Conservation (phyloP, 2,113 vertebrate species). For the Scomber colias region DNA sequence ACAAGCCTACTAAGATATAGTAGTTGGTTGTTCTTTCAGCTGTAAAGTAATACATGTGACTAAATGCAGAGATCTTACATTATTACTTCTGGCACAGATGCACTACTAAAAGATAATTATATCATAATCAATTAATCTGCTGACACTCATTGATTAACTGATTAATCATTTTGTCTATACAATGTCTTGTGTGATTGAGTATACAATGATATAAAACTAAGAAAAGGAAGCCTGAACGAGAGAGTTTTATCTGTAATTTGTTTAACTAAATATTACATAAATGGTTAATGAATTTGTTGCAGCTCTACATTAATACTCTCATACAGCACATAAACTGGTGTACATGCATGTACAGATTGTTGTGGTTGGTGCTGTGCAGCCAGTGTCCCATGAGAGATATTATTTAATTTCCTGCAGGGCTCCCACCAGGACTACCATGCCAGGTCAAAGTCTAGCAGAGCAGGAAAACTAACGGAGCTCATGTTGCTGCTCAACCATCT, state of each 20-base stretch:
- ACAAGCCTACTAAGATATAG: not conserved
- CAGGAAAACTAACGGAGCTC: constrained; percentile 60
- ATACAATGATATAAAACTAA: too few species aligned
- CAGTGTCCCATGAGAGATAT: constrained; percentile 53
- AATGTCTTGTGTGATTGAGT: too few species aligned
- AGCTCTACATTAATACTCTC: not conserved
- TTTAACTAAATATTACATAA: too few species aligned
- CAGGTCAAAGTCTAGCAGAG: constrained; percentile 59
- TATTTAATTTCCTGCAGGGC: constrained; percentile 68
- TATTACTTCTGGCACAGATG: not conserved
- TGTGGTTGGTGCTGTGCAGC: constrained; percentile 37
- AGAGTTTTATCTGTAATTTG: too few species aligned
- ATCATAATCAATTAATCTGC: too few species aligned
- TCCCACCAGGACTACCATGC: constrained; percentile 56
- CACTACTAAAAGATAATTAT: too few species aligned
- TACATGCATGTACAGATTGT: constrained; percentile 1
- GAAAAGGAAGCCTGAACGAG: too few species aligned
- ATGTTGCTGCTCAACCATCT: constrained; percentile 68
- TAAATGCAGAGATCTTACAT: not conserved
- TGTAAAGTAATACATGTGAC: not conserved
- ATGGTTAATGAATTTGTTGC: too few species aligned
- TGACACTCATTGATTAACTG: too few species aligned
- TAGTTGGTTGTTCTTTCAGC: not conserved
- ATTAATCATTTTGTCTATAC: too few species aligned
- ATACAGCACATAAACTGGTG: constrained; percentile 3